Evolutionary conservation across 2,113 vertebrate genomes (phyloP), one percentile per base, ranked within the genome.

Genomic region (Mastomys coucha): DNA sequence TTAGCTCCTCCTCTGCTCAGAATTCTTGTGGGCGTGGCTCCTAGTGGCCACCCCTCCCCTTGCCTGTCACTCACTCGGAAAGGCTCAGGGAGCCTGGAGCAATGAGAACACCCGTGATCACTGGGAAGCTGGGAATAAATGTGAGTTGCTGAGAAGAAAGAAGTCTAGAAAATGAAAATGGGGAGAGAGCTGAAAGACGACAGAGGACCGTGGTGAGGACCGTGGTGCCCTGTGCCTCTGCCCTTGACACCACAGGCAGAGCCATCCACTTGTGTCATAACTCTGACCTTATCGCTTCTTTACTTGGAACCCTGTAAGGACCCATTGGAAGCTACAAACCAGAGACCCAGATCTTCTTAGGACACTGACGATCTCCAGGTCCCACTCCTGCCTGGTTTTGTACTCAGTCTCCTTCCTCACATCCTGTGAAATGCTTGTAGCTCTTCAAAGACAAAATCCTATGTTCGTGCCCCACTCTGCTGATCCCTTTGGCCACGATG

Each of bases 201-300:
- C n/a, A 56, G 72, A 51, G 2, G 26, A 51, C 28, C 11, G 0
- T 33, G 65, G 69, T 72, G 36, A 72, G 69, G 69, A 72, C 36
- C 13, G 4, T 69, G 31, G 63, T 26, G 8, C 80, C 65, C 20
- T 4, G 53, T 53, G 93, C 88, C 67, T 77, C 22, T 49, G 42
- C 65, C n/a, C 28, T 39, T 12, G 31, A n/a, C 5, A 14, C 17
- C 56, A 1, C 39, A 13, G 28, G 24, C 63, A 63, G 49, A 51
- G 31, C 0, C 0, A 1, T 8, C 56, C 24, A 75, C 26, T 26
- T 53, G 2, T 63, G 12, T 20, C 7, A 0, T 28, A 53, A 16
- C 75, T 75, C 42, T 65, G 70, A 49, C 28, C 20, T 84, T 36
- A 26, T 13, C 9, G 6, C 9, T n/a, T 80, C n/a, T 91, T 63